phyloP scores from a whole-genome alignment of 2,888 invertebrate species.

The Rhopalosiphum nymphaeae region DNA sequence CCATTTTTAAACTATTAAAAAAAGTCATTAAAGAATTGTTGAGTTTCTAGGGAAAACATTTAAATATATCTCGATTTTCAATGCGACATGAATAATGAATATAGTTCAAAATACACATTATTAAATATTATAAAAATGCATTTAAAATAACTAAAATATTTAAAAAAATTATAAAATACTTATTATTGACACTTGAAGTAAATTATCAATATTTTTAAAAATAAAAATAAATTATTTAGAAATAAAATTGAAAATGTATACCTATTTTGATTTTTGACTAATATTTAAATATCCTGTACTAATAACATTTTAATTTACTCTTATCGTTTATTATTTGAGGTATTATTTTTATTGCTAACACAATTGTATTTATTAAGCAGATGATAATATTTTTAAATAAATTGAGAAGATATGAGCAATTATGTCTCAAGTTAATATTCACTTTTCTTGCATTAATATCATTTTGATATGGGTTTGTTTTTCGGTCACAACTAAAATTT shows the following conservation, averaged over 20 bases:
- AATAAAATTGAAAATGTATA: neutral
- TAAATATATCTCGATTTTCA: neutral
- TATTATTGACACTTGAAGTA: neutral
- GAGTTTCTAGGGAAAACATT: neutral
- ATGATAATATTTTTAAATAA: neutral
- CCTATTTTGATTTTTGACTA: neutral
- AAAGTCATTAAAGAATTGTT: neutral
- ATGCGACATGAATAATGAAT: neutral
- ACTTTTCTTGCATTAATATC: too few relatives aligned
- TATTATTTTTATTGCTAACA: neutral
- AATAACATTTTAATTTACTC: neutral
- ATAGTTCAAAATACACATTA: neutral
- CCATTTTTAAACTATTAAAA: neutral
- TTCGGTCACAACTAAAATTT: conserved; percentile 30
- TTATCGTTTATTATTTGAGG: neutral
- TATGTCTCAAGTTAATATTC: neutral
- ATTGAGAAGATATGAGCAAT: neutral
- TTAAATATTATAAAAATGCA: neutral
- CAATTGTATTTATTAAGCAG: neutral
- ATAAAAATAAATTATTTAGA: neutral
- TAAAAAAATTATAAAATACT: neutral
- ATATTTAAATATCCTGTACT: neutral
- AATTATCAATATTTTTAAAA: neutral
- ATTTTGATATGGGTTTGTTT: neutral
- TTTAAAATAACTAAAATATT: neutral